Conservation (phyloP, 2,888 invertebrate genomes). For the Hirtodrosophila confusa region DNA sequence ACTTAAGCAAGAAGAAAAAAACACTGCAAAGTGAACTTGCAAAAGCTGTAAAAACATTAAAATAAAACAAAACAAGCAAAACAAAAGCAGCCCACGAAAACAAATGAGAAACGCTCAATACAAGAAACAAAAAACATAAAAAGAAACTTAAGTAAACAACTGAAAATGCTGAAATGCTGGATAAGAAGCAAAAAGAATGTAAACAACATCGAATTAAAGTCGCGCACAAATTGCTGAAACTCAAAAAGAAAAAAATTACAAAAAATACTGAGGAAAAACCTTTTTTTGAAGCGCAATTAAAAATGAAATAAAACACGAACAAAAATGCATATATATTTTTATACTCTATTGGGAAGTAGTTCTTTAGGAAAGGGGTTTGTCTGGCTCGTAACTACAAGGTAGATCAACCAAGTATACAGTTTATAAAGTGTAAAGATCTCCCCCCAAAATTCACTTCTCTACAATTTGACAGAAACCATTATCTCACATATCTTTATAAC, state of each 20-base stretch:
- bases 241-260: constrained; percentile 13
- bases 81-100: constrained; percentile 51
- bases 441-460: too few relatives aligned
- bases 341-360: neutral
- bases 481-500: too few relatives aligned
- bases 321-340: neutral
- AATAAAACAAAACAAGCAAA: constrained; percentile 26
- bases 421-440: too few relatives aligned
- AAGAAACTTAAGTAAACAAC: constrained; percentile 39
- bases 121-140: constrained; percentile 2
- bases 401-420: too few relatives aligned
- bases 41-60: constrained; percentile 1
- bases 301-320: constrained; percentile 18
- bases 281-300: constrained; percentile 37
- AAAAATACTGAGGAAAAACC: constrained; percentile 7
- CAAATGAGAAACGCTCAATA: constrained; percentile 32
- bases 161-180: constrained; percentile 23
- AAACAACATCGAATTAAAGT: constrained; percentile 60
- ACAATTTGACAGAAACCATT: too few relatives aligned
- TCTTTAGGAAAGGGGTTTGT: too few relatives aligned
- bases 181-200: constrained; percentile 47
- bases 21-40: constrained; percentile 32
- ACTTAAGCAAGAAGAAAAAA: constrained; percentile 7
- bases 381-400: too few relatives aligned
- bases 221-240: constrained; percentile 29